Percentiles rank a stretch among this genome's conserved stretches.
These are phyloP conservation scores for Enoplosus armatus DNA, from an alignment of 2,797 vertebrate species.

Conservation along the genomic window DNA sequence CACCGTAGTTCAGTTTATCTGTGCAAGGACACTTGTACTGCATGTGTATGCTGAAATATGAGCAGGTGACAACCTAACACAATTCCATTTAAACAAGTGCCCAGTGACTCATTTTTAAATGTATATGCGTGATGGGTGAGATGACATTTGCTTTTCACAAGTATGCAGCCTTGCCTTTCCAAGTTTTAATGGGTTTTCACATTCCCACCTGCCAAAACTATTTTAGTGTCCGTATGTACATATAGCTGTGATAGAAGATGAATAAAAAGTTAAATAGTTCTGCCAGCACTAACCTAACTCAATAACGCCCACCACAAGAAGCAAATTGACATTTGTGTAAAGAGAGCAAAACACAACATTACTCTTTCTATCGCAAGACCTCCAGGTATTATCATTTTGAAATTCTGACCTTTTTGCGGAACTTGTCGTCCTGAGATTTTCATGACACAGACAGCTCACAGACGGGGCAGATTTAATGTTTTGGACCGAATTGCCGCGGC, in stretches of 20 bases:
- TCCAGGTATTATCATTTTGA: constrained; percentile 25
- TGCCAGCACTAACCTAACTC: constrained; percentile 15
- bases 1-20: not conserved
- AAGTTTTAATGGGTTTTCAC: constrained; percentile 53
- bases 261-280: constrained; percentile 37
- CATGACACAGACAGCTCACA: not conserved
- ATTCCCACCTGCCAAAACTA: constrained; percentile 46
- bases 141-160: constrained; percentile 52
- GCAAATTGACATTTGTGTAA: constrained; percentile 52
- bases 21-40: not conserved
- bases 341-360: constrained; percentile 23
- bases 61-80: constrained; percentile 20
- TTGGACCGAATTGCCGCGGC: not conserved
- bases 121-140: constrained; percentile 28
- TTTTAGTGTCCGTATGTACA: constrained; percentile 31
- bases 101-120: constrained; percentile 42
- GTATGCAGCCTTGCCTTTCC: constrained; percentile 33
- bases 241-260: constrained; percentile 31
- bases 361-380: constrained; percentile 12
- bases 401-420: constrained; percentile 42
- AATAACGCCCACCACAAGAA: constrained; percentile 25
- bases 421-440: constrained; percentile 16
- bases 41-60: constrained; percentile 5
- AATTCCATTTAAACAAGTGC: constrained; percentile 38
- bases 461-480: not conserved